Evolutionary conservation across 1,140 invertebrate species (phyloP), one percentile per base, ranked within the genome.

Genomic region (Zaprionus tsacasi): DNA sequence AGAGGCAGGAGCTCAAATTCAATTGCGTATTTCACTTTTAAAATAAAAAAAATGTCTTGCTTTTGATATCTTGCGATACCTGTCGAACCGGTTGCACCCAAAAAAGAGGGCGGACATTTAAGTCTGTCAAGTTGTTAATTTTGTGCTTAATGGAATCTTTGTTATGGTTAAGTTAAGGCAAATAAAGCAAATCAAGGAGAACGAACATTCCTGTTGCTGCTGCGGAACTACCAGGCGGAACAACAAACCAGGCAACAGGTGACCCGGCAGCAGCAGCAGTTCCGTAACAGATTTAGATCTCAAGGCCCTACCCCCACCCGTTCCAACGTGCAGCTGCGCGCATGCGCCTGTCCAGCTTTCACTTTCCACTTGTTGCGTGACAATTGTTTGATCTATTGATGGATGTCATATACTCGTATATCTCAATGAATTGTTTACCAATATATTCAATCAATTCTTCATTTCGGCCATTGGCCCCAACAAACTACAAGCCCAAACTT

Each of bases 221-320:
- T 38, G 45, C 83, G 83, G 83, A 87, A 87, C 70, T 66, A 72
- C 63, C 45, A 40, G 54, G 15, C 33, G 40, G 64, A 71, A 70
- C 33, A 71, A 66, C 69, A 48, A 21, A 21, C 21, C 15, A 45
- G 38, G 38, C 45, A 48, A 8, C 45, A 65, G 52, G 54, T 57
- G 25, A 80, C 50, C 81, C 75, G 76, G 52, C 76, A 70, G 69
- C 54, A 79, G n/a, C 66, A 36, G 11, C 65, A 79, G 77, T 88
- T 87, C 80, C 82, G 83, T 58, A 66, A 58, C 30, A 48, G 35
- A 54, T 70, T 56, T 65, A 64, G 58, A 50, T 40, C 38, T 35
- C 38, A 76, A 65, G 57, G 45, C 12, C 6, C 27, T 6, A 21
- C 21, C 21, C 21, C 21, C 2, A 21, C 21, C 21, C 21, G 21